Evolutionary conservation across 2,888 invertebrate species (phyloP), one percentile per base, ranked within the genome.

Genomic region (Conops quadrifasciatus): DNA sequence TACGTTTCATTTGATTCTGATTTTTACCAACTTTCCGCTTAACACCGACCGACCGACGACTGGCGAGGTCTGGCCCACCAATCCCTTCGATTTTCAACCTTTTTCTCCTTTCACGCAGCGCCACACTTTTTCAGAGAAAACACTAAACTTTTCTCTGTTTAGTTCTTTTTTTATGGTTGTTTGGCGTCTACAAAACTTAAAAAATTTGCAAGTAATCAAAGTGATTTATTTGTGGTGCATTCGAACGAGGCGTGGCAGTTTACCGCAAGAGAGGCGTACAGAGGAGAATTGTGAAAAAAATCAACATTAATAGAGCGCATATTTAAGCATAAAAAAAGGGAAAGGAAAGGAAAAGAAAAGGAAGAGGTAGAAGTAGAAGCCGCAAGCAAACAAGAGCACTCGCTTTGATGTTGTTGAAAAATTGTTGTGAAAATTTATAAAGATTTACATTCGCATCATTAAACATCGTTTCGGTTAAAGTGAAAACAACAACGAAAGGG

Each of bases 1-100:
- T 45, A 67, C 67, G 59, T 30, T 67, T 67, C 67, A 67, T 60
- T 67, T 59, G 60, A 59, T 24, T 45, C 43, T 60, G 60, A 60
- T 60, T 60, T 47, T 36, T 36, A 63, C 49, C 16, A 47, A 43
- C 21, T 43, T 21, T 1, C 11, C 15, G n/a, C n/a, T n/a, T 62
- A n/a, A n/a, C n/a, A n/a, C n/a, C n/a, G n/a, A n/a, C n/a, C n/a
- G n/a, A n/a, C n/a, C n/a, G n/a, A n/a, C n/a, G n/a, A n/a, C n/a
- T n/a, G n/a, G n/a, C n/a, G n/a, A n/a, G n/a, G n/a, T 2, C 45
- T 43, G n/a, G 16, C 36, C n/a, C n/a, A 16, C 28, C n/a, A n/a
- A n/a, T n/a, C 26, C 2, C 13, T 28, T 2, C n/a, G 16, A 7
- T 30, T 16, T 36, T 24, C 15, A 11, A 43, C 9, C 45, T 43